These are phyloP conservation scores for Drosophila serrata DNA, from an alignment of 1,140 invertebrate species.

Conservation along the genomic window DNA sequence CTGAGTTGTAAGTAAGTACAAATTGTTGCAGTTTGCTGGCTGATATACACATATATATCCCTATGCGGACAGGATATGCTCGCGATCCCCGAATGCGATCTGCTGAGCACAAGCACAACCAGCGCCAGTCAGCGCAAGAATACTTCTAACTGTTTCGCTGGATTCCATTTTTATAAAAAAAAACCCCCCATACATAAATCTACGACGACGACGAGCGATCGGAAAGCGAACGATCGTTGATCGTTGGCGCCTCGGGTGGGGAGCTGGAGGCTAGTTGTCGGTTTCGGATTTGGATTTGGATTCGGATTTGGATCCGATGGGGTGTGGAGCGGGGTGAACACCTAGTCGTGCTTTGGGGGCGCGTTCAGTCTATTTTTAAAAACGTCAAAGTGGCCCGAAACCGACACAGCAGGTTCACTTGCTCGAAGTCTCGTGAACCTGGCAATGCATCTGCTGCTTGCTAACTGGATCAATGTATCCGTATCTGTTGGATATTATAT, in stretches of 20 bases:
- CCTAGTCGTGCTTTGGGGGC: conserved; percentile 62
- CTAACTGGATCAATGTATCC: conserved; percentile 12
- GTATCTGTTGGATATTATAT: neutral
- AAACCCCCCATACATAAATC: conserved; percentile 45
- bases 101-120: conserved; percentile 68
- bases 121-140: conserved; percentile 76
- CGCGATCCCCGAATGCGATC: conserved; percentile 30
- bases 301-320: conserved; percentile 5
- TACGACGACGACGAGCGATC: conserved; percentile 40
- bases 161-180: conserved; percentile 75
- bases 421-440: conserved; percentile 33
- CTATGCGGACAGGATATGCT: conserved; percentile 31
- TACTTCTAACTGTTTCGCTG: conserved; percentile 76
- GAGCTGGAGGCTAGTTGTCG: conserved; percentile 24
- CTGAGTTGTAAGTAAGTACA: conserved; percentile 18
- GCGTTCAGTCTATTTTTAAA: conserved; percentile 56
- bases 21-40: conserved; percentile 34
- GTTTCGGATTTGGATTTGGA: neutral
- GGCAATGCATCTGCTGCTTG: conserved; percentile 16
- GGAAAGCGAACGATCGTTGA: conserved; percentile 32
- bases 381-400: conserved; percentile 44
- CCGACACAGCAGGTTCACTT: conserved; percentile 20
- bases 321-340: conserved; percentile 5
- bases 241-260: conserved; percentile 18
- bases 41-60: conserved; percentile 18